Conservation (phyloP, 53 echinoderm and acorn worm genomes). For the Paracentrotus lividus region DNA sequence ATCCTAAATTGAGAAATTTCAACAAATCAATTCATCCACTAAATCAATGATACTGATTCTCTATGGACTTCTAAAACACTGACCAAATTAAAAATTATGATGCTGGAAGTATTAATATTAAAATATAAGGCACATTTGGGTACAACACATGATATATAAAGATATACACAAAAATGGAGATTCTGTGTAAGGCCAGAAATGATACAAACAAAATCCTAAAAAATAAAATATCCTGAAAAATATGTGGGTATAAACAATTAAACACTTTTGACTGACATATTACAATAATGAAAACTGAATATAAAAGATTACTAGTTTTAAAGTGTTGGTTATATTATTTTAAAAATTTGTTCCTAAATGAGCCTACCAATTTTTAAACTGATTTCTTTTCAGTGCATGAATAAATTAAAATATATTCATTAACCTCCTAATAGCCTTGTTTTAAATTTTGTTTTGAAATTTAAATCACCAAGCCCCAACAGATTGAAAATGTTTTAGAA, state of each 20-base stretch:
- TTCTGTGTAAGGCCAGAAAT: no score
- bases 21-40: not conserved
- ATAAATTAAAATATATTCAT: no score
- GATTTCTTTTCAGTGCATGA: not conserved
- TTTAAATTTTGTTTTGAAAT: no score
- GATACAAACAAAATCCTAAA: no score
- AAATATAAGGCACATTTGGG: not conserved
- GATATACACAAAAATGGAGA: no score
- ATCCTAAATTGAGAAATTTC: not conserved
- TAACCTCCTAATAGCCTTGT: no score
- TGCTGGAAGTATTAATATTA: conserved; percentile 9
- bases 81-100: not conserved
- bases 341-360: not conserved
- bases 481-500: no score
- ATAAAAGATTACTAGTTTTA: not conserved
- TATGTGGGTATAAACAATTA: not conserved
- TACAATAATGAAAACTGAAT: not conserved
- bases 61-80: not conserved
- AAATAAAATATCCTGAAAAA: no score
- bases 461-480: no score
- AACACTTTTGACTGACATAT: not conserved
- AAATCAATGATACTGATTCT: not conserved
- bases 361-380: not conserved
- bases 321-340: not conserved
- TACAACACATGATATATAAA: not conserved